Conservation (phyloP, 37 sponge, comb jelly and placozoan genomes). For the Oscarella lobularis region DNA sequence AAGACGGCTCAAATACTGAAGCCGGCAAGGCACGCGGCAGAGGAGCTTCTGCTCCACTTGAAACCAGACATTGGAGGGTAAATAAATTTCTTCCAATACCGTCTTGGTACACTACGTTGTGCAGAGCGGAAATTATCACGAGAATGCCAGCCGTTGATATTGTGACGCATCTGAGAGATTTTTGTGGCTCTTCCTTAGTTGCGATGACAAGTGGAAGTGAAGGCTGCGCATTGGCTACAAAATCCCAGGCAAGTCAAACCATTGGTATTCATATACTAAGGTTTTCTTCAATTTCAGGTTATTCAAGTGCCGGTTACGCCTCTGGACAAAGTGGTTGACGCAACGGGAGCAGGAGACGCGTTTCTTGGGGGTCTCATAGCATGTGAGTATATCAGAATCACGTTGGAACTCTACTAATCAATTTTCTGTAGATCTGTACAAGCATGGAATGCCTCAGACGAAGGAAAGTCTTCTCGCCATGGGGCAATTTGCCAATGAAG, state of each 20-base stretch:
- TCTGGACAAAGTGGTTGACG: constrained; percentile 46
- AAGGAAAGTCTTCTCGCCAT: constrained; percentile 16
- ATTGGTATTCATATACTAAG: not conserved
- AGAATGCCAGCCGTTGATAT: too few species aligned
- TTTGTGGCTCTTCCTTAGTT: constrained; percentile 54
- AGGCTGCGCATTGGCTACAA: constrained; percentile 34
- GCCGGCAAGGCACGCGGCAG: constrained; percentile 55
- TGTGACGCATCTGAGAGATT: too few species aligned
- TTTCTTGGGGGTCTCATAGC: constrained; percentile 47
- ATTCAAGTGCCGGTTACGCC: constrained; percentile 20
- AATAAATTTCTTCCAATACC: too few species aligned
- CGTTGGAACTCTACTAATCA: too few species aligned
- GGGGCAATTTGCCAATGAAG: constrained; percentile 62
- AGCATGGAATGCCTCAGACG: constrained; percentile 29
- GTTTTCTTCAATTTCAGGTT: not conserved
- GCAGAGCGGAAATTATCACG: too few species aligned
- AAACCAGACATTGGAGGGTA: too few species aligned
- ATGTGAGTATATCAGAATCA: too few species aligned
- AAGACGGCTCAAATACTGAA: constrained; percentile 55
- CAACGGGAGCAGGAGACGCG: constrained; percentile 91
- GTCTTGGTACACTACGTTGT: too few species aligned
- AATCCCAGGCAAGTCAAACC: constrained; percentile 19
- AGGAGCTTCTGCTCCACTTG: constrained; percentile 16
- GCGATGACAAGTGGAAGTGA: constrained; percentile 61
- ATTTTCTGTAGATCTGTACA: not conserved